phyloP scores from a whole-genome alignment of 2,888 invertebrate species.

The Drosophila hawaiiensis region DNA sequence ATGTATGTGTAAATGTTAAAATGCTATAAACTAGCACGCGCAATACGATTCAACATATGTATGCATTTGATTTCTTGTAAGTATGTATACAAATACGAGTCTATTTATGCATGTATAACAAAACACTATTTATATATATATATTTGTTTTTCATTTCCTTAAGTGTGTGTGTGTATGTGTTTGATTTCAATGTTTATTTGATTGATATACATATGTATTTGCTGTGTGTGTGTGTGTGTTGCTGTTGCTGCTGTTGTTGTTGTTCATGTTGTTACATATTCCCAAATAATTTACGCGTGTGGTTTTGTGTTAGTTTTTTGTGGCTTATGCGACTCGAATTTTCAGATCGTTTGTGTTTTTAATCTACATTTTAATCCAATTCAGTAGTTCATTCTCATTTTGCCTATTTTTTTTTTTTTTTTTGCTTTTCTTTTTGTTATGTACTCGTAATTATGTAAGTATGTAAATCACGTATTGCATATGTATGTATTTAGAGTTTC shows the following conservation, averaged over 20 bases:
- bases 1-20: conserved; percentile 51
- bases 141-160: conserved; percentile 22
- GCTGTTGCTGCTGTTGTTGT: not conserved
- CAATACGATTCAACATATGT: conserved; percentile 46
- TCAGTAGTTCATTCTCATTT: conserved; percentile 28
- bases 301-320: conserved; percentile 21
- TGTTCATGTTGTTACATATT: conserved; percentile 18
- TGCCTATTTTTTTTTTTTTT: conserved; percentile 5
- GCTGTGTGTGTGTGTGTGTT: conserved; percentile 11
- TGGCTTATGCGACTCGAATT: conserved; percentile 15
- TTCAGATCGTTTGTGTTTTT: conserved; percentile 21
- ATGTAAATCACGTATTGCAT: conserved; percentile 66
- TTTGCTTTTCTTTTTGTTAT: conserved; percentile 13
- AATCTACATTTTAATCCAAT: conserved; percentile 28
- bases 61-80: conserved; percentile 10
- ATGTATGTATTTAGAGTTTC: conserved; percentile 36
- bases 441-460: conserved; percentile 20
- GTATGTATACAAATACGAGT: conserved; percentile 25
- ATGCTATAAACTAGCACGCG: conserved; percentile 48
- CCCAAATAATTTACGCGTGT: conserved; percentile 18
- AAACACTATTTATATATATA: conserved; percentile 33
- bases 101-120: conserved; percentile 40
- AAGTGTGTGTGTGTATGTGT: conserved; percentile 7
- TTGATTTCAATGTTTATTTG: conserved; percentile 32
- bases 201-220: conserved; percentile 43